These are phyloP conservation scores for Phymorhynchus buccinoides DNA, from an alignment of 1,140 invertebrate species.

Conservation along the genomic window DNA sequence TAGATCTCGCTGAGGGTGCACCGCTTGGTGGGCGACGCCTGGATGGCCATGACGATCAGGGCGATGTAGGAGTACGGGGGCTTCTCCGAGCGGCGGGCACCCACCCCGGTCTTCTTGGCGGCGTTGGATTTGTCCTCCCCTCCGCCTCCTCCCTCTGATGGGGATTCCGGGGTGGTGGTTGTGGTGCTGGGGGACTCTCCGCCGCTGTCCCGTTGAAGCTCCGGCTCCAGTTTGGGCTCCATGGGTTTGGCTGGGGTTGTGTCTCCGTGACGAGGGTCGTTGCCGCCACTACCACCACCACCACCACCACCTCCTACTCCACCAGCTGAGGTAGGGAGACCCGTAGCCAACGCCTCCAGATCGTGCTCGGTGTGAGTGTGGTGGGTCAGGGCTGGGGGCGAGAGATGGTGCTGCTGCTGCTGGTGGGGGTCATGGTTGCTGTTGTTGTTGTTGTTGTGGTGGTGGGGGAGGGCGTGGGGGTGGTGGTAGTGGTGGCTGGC, in stretches of 20 bases:
- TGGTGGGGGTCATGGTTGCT: background rate
- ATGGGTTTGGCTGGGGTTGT: background rate
- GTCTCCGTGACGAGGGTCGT: background rate
- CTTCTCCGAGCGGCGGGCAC: constrained; percentile 81
- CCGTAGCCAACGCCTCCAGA: background rate
- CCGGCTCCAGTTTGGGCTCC: constrained; percentile 36
- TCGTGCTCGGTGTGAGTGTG: background rate
- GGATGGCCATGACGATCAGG: constrained; percentile 97
- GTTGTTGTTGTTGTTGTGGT: too few relatives aligned
- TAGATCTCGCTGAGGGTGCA: constrained; percentile 76
- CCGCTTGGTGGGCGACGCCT: constrained; percentile 77
- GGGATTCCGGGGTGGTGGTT: constrained; percentile 47
- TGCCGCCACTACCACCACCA: background rate
- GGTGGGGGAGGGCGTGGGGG: background rate
- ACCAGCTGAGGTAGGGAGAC: background rate
- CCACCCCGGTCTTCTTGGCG: constrained; percentile 63
- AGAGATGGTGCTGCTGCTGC: background rate
- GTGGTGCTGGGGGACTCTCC: constrained; percentile 56
- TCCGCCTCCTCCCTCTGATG: constrained; percentile 15
- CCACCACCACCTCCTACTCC: too few relatives aligned
- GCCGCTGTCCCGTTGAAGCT: constrained; percentile 45
- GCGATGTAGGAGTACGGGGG: constrained; percentile 98
- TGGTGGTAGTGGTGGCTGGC: background rate
- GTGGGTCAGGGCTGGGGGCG: background rate
- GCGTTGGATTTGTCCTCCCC: constrained; percentile 36